Evolutionary conservation across 2,797 vertebrate genomes (phyloP), one percentile per base, ranked within the genome.

Genomic region (Rhinatrema bivittatum): DNA sequence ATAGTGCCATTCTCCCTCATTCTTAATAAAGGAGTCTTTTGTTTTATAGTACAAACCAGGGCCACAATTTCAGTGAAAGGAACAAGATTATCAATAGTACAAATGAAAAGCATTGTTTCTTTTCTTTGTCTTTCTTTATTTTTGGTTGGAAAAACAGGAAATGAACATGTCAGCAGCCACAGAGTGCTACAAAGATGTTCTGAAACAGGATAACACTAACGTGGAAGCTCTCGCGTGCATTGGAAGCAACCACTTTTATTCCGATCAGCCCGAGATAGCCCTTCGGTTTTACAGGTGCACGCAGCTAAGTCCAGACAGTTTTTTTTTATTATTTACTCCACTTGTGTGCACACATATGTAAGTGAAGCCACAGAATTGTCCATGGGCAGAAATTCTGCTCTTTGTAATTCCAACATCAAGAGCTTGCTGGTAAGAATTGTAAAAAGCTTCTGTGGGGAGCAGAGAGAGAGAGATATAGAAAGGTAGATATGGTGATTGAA

Each of bases 191-290:
- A 98, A 90, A 79, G 91, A 98, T 0, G 90, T 98, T 32, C 68
- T 99, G 40, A 98, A 94, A 68, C 94, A 97, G 64, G 95, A 98
- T 76, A 99, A 90, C 55, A 98, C 93, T 9, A 91, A 98, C 0
- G 84, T 98, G 54, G 95, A 98, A 62, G 94, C 95, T 25, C 97
- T 97, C 7, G 94, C 94, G 1, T 97, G 93, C 50, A 98, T 98
- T 28, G 95, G 94, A 58, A 99, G 93, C 71, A 94, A 93, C 66
- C 91, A 97, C 68, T 99, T 99, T 47, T 99, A 99, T 59, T 91
- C 91, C 2, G 95, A 99, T 60, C 95, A 99, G 46, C 94, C 95
- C 0, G 96, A 99, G 68, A 84, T 98, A 12, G 94, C 95, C 1
- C 77, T 99, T 39, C 87, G 96, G 3, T 99, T 95, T 68, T 99